Evolutionary conservation across 2,888 invertebrate genomes (phyloP).

Genomic region (Drosophila borborema): DNA sequence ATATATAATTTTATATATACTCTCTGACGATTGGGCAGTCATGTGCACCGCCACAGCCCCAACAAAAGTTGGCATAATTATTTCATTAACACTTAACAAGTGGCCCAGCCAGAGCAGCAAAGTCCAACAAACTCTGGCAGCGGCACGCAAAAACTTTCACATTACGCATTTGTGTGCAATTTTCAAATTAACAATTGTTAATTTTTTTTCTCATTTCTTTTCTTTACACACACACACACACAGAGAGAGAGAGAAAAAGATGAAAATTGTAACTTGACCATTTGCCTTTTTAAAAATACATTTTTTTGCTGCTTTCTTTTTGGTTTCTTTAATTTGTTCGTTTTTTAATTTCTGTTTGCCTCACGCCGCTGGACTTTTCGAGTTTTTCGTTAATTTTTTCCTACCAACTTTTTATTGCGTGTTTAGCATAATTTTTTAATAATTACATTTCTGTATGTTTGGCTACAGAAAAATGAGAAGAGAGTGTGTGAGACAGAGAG

Average conservation of each 20-base stretch:
- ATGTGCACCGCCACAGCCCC: slow-evolving; percentile 60
- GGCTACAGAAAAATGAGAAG: slow-evolving; percentile 56
- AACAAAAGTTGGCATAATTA: slow-evolving; percentile 79
- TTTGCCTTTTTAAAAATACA: slow-evolving; percentile 78
- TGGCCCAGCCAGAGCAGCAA: slow-evolving; percentile 53
- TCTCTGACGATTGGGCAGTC: slow-evolving; percentile 47
- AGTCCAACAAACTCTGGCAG: slow-evolving; percentile 32
- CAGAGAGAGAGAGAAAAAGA: slow-evolving; percentile 11
- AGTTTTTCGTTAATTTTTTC: slow-evolving; percentile 75
- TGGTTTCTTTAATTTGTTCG: slow-evolving; percentile 22
- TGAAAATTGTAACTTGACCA: slow-evolving; percentile 61
- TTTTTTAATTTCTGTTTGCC: slow-evolving; percentile 31
- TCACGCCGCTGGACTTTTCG: slow-evolving; percentile 37
- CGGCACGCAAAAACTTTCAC: slow-evolving; percentile 74
- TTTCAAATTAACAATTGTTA: slow-evolving; percentile 83
- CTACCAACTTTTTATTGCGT: slow-evolving; percentile 79
- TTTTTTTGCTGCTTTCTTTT: slow-evolving; percentile 50
- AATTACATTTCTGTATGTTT: slow-evolving; percentile 80
- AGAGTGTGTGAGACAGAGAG: slow-evolving; percentile 1
- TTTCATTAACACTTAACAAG: slow-evolving; percentile 82
- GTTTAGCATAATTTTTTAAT: slow-evolving; percentile 81
- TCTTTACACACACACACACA: slow-evolving; percentile 33
- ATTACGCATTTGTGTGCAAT: slow-evolving; percentile 82
- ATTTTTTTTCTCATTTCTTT: slow-evolving; percentile 63
- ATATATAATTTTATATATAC: not conserved